Percentiles rank a stretch among this genome's conserved stretches.
These are phyloP conservation scores for Cepaea nemoralis DNA, from an alignment of 1,140 invertebrate species.

Conservation along the genomic window DNA sequence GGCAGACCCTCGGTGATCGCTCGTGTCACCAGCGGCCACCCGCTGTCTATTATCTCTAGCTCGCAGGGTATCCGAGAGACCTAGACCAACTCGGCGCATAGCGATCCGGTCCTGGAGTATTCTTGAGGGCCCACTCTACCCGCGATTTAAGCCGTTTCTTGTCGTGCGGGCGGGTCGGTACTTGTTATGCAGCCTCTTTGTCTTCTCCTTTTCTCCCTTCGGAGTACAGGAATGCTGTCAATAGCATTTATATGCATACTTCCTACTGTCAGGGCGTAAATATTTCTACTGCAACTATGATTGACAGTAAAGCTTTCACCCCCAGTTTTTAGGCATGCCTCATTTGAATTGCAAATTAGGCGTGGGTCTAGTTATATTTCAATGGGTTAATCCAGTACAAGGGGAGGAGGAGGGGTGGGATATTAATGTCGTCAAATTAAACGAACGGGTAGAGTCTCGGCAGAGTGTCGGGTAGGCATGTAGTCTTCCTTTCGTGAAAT, in stretches of 20 bases:
- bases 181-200: not conserved
- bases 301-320: not conserved
- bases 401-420: too few relatives aligned
- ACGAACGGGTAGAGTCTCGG: too few relatives aligned
- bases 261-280: not conserved
- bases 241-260: not conserved
- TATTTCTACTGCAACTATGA: not conserved
- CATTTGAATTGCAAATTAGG: too few relatives aligned
- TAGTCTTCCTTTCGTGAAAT: too few relatives aligned
- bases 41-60: slow-evolving; percentile 31
- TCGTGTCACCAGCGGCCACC: slow-evolving; percentile 34
- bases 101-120: not conserved
- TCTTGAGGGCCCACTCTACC: slow-evolving; percentile 14
- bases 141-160: not conserved
- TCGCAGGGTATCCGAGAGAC: slow-evolving; percentile 31
- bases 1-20: slow-evolving; percentile 4
- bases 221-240: not conserved
- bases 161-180: not conserved
- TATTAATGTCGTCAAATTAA: too few relatives aligned
- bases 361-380: too few relatives aligned
- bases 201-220: not conserved
- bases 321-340: too few relatives aligned
- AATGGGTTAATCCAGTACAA: too few relatives aligned
- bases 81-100: not conserved
- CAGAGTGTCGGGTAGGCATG: too few relatives aligned